These are phyloP conservation scores for Lasius platythorax DNA, from an alignment of 2,888 invertebrate species.

Conservation along the genomic window DNA sequence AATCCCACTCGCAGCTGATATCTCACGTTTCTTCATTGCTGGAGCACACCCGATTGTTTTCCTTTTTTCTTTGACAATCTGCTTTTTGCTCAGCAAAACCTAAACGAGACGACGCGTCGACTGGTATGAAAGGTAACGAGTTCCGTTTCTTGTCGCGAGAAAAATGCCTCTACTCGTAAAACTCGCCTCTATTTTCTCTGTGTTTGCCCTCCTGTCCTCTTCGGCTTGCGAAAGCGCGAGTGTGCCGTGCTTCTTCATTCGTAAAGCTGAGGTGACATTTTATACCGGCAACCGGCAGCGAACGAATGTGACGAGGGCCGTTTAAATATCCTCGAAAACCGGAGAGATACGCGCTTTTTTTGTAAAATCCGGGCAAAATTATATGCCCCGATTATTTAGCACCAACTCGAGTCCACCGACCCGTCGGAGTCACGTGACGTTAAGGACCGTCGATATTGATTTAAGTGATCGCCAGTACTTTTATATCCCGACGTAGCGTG, in stretches of 20 bases:
- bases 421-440: background rate
- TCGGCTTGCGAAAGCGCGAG: conserved; percentile 10
- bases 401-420: background rate
- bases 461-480: conserved; percentile 14
- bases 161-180: conserved; percentile 72
- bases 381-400: conserved; percentile 48
- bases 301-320: conserved; percentile 64
- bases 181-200: conserved; percentile 62
- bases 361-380: conserved; percentile 22
- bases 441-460: background rate
- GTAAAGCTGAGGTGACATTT: conserved; percentile 70
- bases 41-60: conserved; percentile 12
- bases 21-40: conserved; percentile 42
- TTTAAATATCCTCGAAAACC: conserved; percentile 55
- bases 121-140: conserved; percentile 63
- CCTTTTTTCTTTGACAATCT: conserved; percentile 57
- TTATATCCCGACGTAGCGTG: background rate
- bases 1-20: conserved; percentile 59
- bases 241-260: conserved; percentile 67
- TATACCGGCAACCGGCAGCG: conserved; percentile 59
- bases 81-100: conserved; percentile 63
- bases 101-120: conserved; percentile 67
- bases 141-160: conserved; percentile 63
- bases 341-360: background rate
- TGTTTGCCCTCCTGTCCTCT: conserved; percentile 51